These are phyloP conservation scores for Xiphophorus hellerii DNA, from an alignment of 2,113 vertebrate species.

Conservation along the genomic window DNA sequence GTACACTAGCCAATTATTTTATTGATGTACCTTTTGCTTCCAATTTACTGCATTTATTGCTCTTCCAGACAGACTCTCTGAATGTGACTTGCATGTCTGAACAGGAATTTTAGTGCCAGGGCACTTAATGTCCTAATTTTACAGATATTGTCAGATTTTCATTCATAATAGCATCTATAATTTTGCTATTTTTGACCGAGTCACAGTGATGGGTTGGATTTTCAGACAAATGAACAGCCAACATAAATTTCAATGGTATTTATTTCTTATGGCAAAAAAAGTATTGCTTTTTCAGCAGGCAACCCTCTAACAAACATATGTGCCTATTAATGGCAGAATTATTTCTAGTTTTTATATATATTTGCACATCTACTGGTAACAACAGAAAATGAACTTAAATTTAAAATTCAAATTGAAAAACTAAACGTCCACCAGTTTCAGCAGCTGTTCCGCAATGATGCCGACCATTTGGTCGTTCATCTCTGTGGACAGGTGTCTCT, in stretches of 20 bases:
- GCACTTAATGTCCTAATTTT: not conserved
- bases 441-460: not conserved
- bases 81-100: not conserved
- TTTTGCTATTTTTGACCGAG: not conserved
- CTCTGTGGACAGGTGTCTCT: not conserved
- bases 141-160: not conserved
- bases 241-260: not conserved
- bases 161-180: not conserved
- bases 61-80: not conserved
- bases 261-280: not conserved
- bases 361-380: not conserved
- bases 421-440: not conserved
- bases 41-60: not conserved
- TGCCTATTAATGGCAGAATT: not conserved
- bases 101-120: not conserved
- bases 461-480: constrained; percentile 15
- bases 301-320: not conserved
- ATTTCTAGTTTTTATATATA: not conserved
- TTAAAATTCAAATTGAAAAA: not conserved
- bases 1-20: not conserved
- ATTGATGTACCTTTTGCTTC: not conserved
- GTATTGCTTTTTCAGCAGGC: not conserved
- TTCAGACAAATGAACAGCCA: not conserved
- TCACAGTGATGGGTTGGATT: not conserved
- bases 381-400: not conserved